Evolutionary conservation across 2,113 vertebrate species (phyloP), one percentile per base, ranked within the genome.

Genomic region (Chauna torquata): DNA sequence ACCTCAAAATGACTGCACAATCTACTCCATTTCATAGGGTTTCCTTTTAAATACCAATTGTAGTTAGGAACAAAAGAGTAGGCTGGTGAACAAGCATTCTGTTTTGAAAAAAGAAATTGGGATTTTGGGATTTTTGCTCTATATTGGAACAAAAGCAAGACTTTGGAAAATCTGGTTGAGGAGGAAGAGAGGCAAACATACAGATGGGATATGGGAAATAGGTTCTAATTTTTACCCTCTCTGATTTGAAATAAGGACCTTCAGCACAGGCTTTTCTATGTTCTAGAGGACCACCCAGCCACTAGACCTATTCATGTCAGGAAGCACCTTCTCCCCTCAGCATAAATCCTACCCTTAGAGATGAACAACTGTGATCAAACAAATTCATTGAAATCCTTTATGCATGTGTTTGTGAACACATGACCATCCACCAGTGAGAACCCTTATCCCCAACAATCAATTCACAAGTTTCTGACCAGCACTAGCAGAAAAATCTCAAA

Each of bases 21-120:
- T 34, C 42, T 57, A 61, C 49, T 81, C 36, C 9, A 38, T 77
- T 70, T 84, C 66, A 68, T 4, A 86, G n/a, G 19, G 44, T 15
- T 88, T 61, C 28, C 61, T 75, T 75, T 82, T 62, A 86, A 55
- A 17, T 68, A 82, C 9, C 44, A 66, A 24, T 22, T 32, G 19
- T 3, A 49, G 8, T 24, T 69, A 65, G 69, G 42, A 86, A 65
- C 25, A 92, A 54, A 6, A 78, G 18, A 3, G 55, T 62, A 79
- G 25, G 20, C 30, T 85, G 38, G 7, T 86, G 49, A 91, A 74
- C 49, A 89, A 92, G 24, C 81, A 88, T 34, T 12, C 38, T 0
- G 0, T 47, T 79, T 23, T 27, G 2, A 44, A 85, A 90, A 74
- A 61, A 47, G 1, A 34, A 50, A 36, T 4, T 4, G 2, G 4